Evolutionary conservation across 2,888 invertebrate species (phyloP).

Genomic region (Heterodera filipjevi): DNA sequence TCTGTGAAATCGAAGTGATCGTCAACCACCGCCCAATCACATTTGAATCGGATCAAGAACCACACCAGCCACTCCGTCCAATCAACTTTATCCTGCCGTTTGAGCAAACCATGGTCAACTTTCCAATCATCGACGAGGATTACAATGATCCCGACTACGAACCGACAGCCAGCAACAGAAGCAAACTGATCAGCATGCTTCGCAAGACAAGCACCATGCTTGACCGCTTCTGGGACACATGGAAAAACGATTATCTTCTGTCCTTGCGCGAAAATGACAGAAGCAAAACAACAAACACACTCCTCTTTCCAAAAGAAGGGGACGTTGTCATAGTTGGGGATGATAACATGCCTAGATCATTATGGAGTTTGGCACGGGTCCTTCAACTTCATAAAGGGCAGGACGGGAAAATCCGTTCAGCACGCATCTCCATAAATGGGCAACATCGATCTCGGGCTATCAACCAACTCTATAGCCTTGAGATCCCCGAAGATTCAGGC

Average conservation of each 20-base stretch:
- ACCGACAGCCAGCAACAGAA: background rate
- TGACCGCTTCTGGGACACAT: conserved; percentile 9
- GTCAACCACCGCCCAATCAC: conserved; percentile 18
- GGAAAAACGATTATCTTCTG: background rate
- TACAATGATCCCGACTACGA: background rate
- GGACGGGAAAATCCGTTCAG: background rate
- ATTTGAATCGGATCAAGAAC: background rate
- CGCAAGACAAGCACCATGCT: background rate
- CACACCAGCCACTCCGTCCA: background rate
- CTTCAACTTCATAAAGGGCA: background rate
- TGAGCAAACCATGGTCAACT: background rate
- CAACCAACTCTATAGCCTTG: background rate
- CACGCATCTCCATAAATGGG: background rate
- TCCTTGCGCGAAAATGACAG: background rate
- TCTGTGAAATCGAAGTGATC: conserved; percentile 20
- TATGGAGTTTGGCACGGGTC: conserved; percentile 3
- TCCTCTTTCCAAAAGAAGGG: background rate
- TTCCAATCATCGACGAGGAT: background rate
- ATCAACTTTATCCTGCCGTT: background rate
- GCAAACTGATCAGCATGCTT: background rate
- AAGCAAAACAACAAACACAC: background rate
- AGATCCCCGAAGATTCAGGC: too few relatives aligned
- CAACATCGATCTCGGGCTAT: background rate
- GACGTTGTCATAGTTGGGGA: background rate
- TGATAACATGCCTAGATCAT: background rate